Percentiles rank a stretch among this genome's conserved stretches.
phyloP scores from a whole-genome alignment of 2,797 vertebrate species.

The Knipowitschia caucasica region DNA sequence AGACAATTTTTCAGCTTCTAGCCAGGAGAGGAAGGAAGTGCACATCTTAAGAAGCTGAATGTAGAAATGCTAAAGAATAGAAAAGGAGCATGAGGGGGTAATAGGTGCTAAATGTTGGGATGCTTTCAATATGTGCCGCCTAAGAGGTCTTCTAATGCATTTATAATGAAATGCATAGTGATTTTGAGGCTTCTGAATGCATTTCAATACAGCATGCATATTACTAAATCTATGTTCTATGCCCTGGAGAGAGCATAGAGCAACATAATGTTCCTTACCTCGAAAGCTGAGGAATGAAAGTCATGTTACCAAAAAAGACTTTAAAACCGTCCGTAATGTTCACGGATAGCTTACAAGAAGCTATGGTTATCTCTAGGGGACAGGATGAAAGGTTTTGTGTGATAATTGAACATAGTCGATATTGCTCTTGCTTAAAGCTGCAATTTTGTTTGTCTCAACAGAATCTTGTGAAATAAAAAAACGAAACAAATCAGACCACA shows the following conservation, averaged over 20 bases:
- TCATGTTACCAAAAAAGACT: not conserved
- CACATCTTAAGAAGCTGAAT: constrained; percentile 25
- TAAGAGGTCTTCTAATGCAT: constrained; percentile 8
- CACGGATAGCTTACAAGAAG: not conserved
- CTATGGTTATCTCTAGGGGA: not conserved
- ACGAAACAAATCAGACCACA: too few relatives aligned
- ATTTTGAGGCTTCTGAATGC: constrained; percentile 14
- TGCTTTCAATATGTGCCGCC: constrained; percentile 20
- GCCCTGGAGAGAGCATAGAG: not conserved
- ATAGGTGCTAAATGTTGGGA: constrained; percentile 13
- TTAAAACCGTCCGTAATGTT: not conserved
- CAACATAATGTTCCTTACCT: not conserved
- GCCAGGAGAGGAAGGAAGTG: constrained; percentile 43
- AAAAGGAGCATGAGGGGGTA: constrained; percentile 18
- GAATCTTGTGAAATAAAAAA: too few relatives aligned
- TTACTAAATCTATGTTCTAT: not conserved
- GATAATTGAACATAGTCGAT: too few relatives aligned
- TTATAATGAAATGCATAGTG: constrained; percentile 34
- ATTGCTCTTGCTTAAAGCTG: too few relatives aligned
- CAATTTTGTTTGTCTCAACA: too few relatives aligned
- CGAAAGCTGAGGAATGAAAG: not conserved
- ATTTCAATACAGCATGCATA: not conserved
- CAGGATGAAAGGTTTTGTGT: too few relatives aligned
- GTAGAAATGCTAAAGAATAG: constrained; percentile 24
- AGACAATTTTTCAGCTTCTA: constrained; percentile 70